Percentiles rank a stretch among this genome's conserved stretches.
phyloP scores from a whole-genome alignment of 1,140 invertebrate genomes.

The Theocolax elegans region DNA sequence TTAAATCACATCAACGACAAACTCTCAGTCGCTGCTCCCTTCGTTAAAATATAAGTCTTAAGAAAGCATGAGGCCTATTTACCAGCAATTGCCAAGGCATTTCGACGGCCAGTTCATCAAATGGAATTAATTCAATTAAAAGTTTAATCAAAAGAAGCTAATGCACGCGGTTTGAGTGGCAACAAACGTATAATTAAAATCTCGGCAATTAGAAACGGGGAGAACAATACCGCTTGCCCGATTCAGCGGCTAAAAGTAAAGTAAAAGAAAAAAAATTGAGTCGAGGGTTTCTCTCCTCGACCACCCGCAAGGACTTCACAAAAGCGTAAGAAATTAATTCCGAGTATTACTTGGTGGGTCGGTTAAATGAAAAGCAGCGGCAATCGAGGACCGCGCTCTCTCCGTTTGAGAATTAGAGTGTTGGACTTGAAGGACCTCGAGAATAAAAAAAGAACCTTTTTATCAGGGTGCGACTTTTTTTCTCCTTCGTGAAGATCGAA shows the following conservation, averaged over 20 bases:
- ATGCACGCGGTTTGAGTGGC: background rate
- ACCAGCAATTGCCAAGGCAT: too few relatives aligned
- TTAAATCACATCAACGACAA: too few relatives aligned
- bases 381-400: background rate
- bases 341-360: background rate
- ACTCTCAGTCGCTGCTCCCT: too few relatives aligned
- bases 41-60: too few relatives aligned
- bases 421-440: background rate
- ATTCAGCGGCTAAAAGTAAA: too few relatives aligned
- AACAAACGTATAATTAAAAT: slow-evolving; percentile 1
- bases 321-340: slow-evolving; percentile 18
- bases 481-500: too few relatives aligned
- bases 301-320: slow-evolving; percentile 5
- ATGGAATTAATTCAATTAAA: slow-evolving; percentile 11
- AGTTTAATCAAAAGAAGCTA: background rate
- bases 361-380: slow-evolving; percentile 2
- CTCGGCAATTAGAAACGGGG: background rate
- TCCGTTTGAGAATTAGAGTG: slow-evolving; percentile 1
- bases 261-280: too few relatives aligned
- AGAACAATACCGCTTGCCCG: background rate
- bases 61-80: too few relatives aligned
- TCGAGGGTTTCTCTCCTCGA: background rate
- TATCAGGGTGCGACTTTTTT: background rate
- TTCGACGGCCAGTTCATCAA: slow-evolving; percentile 12
- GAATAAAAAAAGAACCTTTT: background rate